phyloP scores from a whole-genome alignment of 2,113 vertebrate species.

The Actinemys pallida region DNA sequence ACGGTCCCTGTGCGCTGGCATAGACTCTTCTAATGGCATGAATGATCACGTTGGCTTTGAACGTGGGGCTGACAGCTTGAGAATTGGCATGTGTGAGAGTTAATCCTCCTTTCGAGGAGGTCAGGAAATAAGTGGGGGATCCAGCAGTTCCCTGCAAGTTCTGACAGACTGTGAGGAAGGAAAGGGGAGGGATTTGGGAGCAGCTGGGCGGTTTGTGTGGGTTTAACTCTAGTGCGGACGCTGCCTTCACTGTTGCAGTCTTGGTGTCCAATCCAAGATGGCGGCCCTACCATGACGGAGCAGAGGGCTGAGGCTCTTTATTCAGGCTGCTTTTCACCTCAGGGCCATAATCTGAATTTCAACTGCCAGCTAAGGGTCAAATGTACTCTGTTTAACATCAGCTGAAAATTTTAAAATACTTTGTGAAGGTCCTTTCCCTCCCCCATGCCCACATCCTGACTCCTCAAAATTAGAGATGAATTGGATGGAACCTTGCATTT shows the following conservation, averaged over 20 bases:
- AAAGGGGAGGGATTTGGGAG: not conserved
- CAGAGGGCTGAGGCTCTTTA: too few species aligned
- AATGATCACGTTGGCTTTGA: not conserved
- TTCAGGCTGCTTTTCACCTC: not conserved
- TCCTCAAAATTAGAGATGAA: not conserved
- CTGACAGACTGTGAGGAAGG: not conserved
- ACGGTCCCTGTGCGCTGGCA: not conserved
- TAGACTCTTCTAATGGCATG: not conserved
- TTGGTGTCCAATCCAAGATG: not conserved
- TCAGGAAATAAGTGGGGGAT: rapidly evolving
- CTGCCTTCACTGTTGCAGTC: not conserved
- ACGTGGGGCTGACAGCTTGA: not conserved
- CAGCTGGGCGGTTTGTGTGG: not conserved
- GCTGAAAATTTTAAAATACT: rapidly evolving
- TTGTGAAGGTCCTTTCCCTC: not conserved
- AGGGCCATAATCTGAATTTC: not conserved
- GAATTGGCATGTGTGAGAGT: not conserved
- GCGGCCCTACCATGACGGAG: not conserved
- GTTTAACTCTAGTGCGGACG: not conserved
- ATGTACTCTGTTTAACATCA: not conserved
- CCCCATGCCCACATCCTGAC: not conserved
- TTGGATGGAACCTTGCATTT: not conserved
- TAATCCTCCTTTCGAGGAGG: not conserved
- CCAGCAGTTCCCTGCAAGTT: not conserved
- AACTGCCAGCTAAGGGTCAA: not conserved